These are phyloP conservation scores for Eledona agricola DNA, from an alignment of 2,888 invertebrate genomes.

Conservation along the genomic window DNA sequence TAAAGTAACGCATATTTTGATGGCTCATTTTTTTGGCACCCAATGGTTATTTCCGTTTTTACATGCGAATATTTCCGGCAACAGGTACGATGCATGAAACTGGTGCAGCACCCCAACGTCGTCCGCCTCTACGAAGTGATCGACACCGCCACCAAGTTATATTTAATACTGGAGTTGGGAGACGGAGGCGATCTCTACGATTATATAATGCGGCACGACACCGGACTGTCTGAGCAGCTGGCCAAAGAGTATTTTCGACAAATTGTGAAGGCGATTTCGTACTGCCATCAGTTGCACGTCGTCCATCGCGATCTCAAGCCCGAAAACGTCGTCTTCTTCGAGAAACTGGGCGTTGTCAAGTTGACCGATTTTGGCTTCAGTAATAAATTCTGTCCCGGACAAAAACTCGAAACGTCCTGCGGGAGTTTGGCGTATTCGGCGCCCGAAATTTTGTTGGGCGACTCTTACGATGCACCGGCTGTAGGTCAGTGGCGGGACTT, in stretches of 20 bases:
- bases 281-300: conserved; percentile 93
- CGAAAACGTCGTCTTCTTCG: conserved; percentile 99
- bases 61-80: too few species aligned
- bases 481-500: conserved; percentile 72
- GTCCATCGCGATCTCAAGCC: conserved; percentile 96
- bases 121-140: conserved; percentile 98
- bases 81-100: conserved; percentile 97
- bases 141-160: conserved; percentile 97
- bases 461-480: conserved; percentile 98
- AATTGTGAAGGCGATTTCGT: conserved; percentile 97
- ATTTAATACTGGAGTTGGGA: conserved; percentile 95
- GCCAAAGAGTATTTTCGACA: conserved; percentile 94
- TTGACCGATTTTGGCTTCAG: conserved; percentile 98
- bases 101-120: conserved; percentile 99
- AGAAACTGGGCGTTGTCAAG: conserved; percentile 95
- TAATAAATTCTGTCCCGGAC: conserved; percentile 95
- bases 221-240: conserved; percentile 83
- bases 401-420: conserved; percentile 97
- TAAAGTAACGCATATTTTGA: too few species aligned
- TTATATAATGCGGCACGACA: conserved; percentile 96
- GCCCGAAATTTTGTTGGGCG: conserved; percentile 97
- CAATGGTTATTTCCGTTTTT: too few species aligned
- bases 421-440: conserved; percentile 99
- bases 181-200: conserved; percentile 99
- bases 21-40: too few species aligned